Conservation (phyloP, 2,797 vertebrate genomes). For the Ispidina lecontei region DNA sequence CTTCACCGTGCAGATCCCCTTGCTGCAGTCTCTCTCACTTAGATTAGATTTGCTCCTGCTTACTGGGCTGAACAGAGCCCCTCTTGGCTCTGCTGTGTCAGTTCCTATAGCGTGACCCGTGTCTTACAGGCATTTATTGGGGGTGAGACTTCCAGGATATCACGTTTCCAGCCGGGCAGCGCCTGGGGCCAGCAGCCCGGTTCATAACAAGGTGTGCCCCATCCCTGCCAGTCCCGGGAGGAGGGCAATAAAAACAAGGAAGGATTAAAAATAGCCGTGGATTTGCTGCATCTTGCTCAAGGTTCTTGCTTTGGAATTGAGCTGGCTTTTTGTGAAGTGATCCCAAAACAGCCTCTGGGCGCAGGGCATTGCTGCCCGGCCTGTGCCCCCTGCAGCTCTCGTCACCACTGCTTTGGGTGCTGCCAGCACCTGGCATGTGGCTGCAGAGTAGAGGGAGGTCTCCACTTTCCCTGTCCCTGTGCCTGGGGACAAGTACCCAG, state of each 20-base stretch:
- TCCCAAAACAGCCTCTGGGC: background rate
- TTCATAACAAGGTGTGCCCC: background rate
- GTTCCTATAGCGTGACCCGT: background rate
- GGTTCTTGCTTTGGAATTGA: background rate
- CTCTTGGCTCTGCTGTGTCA: background rate
- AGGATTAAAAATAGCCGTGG: background rate
- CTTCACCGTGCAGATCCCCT: rapidly evolving
- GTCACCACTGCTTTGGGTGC: too few relatives aligned
- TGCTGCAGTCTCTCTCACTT: background rate
- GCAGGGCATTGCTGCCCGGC: background rate
- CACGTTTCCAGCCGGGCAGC: background rate
- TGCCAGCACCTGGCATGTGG: too few relatives aligned
- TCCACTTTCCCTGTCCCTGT: background rate
- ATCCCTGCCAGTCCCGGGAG: background rate
- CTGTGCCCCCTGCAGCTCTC: background rate
- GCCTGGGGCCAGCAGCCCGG: background rate
- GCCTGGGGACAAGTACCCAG: background rate
- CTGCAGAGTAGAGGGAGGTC: background rate
- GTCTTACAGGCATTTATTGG: background rate
- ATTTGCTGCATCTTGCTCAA: background rate
- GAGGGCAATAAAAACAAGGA: background rate
- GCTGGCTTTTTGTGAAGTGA: background rate
- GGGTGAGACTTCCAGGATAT: background rate
- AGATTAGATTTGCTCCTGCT: background rate
- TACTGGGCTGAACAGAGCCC: background rate